These are phyloP conservation scores for Tethea ocularis DNA, from an alignment of 2,888 invertebrate genomes.

Conservation along the genomic window DNA sequence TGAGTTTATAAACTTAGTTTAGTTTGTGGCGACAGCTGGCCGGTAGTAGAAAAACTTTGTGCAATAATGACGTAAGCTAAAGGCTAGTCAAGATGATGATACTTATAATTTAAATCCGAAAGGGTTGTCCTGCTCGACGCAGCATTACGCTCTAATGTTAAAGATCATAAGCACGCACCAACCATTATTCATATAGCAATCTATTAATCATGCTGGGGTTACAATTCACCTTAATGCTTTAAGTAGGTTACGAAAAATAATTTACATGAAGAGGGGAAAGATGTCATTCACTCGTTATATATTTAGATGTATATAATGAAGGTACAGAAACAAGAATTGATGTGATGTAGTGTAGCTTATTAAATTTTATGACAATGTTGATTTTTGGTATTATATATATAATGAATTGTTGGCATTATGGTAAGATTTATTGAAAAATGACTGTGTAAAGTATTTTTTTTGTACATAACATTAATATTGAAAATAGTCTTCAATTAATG, in stretches of 20 bases:
- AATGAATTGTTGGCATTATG: neutral
- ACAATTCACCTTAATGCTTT: slow-evolving; percentile 23
- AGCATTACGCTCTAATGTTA: slow-evolving; percentile 22
- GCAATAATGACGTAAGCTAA: neutral
- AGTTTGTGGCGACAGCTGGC: neutral
- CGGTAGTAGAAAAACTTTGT: neutral
- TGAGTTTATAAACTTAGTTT: neutral
- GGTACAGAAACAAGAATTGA: neutral
- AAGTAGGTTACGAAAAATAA: slow-evolving; percentile 11
- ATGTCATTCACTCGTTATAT: neutral
- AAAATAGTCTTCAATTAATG: neutral
- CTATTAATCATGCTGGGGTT: slow-evolving; percentile 38
- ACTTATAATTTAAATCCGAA: neutral
- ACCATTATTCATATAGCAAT: slow-evolving; percentile 33
- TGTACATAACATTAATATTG: neutral
- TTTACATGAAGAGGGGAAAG: neutral
- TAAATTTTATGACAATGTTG: neutral
- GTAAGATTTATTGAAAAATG: neutral
- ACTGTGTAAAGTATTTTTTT: neutral
- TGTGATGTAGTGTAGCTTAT: slow-evolving; percentile 3
- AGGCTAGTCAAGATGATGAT: neutral
- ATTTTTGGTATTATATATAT: neutral
- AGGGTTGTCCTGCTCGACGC: slow-evolving; percentile 13
- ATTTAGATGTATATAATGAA: neutral
- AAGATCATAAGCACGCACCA: slow-evolving; percentile 37